Base-by-base conservation (phyloP, 2,888 invertebrate species). In the Acanthosepion pharaonis region DNA sequence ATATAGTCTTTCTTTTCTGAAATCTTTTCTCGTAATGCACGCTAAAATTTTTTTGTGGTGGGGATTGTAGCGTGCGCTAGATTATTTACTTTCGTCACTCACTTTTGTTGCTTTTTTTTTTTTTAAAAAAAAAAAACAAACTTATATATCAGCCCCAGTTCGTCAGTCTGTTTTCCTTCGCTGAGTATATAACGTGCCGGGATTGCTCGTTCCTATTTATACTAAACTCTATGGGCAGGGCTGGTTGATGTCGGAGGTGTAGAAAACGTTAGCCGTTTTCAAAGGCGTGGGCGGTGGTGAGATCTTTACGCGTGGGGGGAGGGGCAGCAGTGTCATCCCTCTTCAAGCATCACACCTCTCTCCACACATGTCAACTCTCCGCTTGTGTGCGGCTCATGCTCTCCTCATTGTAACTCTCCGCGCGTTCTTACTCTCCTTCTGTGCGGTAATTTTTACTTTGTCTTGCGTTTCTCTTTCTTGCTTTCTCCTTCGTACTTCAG, bases 201-300 rank as follows among this genome's bases (percentile, higher is more conserved):
- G 28, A 78, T 9, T 78, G n/a, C 78, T 9, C 28, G 78, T 78
- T 78, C 78, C n/a, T 78, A 78, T 78, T 78, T 78, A 78, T 78
- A 78, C 78, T n/a, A 78, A 78, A 78, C 28, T n/a, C 18, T 8
- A 64, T 64, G 64, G 64, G 64, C 64, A 23, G 64, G 28, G 64
- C 64, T 4, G 23, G 64, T 64, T 28, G 64, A 64, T 64, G 64
- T 23, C 6, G 64, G 64, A 64, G 64, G 23, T 64, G 64, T 64
- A 6, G 20, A 25, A 51, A 15, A 64, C 25, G 64, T 25, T 64
- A 25, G 64, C 25, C 64, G 64, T 28, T 64, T 64, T n/a, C 6
- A n/a, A n/a, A n/a, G 78, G 78, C 78, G 78, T 78, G n/a, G 78
- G 78, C 78, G 78, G 78, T n/a, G 78, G 78, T 78, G 78, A 78